Evolutionary conservation across 2,113 vertebrate species (phyloP).

Genomic region (Lasiurus cinereus): DNA sequence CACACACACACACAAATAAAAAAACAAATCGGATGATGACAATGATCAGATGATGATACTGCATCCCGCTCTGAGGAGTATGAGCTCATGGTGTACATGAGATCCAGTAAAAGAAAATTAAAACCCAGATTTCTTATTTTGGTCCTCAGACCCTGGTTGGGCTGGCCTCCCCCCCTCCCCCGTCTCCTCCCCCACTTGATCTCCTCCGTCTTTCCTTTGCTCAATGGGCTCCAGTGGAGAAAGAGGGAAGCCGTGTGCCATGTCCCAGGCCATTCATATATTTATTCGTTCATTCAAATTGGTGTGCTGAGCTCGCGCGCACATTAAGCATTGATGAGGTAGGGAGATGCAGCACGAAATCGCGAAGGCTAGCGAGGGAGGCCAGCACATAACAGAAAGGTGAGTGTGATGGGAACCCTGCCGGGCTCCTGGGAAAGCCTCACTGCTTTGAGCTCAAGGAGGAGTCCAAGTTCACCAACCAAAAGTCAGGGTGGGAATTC

Average conservation of each 20-base stretch:
- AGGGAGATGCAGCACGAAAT: neutral
- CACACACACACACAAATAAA: no score
- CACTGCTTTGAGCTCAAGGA: neutral
- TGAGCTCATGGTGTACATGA: neutral
- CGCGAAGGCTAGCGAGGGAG: neutral
- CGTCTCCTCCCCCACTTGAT: no score
- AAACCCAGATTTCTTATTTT: neutral
- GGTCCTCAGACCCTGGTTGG: neutral
- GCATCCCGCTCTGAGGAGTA: neutral
- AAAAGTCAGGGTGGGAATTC: neutral
- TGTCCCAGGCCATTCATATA: constrained; percentile 15
- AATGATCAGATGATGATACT: accelerated
- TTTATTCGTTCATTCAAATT: neutral
- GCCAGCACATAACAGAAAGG: neutral
- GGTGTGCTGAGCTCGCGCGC: neutral
- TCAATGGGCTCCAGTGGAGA: neutral
- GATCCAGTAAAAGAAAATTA: neutral
- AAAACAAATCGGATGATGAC: neutral
- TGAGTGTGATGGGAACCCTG: neutral
- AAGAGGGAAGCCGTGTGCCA: neutral
- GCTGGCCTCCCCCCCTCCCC: neutral
- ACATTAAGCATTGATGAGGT: neutral
- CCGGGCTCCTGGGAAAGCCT: neutral
- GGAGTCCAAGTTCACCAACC: neutral
- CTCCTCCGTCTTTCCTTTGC: neutral